Conservation (phyloP, 2,888 invertebrate species). For the Agapostemon virescens region DNA sequence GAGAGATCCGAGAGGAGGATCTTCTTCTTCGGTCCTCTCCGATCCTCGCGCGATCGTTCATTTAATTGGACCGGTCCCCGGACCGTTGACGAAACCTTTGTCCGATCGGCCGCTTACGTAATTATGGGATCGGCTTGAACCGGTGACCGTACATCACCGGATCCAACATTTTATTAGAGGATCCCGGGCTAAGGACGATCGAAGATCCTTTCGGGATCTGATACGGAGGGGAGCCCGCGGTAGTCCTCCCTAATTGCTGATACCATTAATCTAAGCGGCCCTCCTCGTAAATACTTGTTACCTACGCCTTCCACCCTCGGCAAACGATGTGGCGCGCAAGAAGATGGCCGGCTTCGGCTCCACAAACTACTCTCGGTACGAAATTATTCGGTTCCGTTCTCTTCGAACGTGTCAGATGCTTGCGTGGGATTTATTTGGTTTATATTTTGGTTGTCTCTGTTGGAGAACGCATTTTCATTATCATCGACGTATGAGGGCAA, state of each 20-base stretch:
- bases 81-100: conserved; percentile 31
- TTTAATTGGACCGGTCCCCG: conserved; percentile 55
- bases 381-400: too few relatives aligned
- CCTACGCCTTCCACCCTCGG: not conserved
- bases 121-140: conserved; percentile 2
- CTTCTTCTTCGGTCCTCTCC: too few relatives aligned
- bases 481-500: too few relatives aligned
- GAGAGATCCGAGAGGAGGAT: not conserved
- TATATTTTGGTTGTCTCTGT: not conserved
- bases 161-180: conserved; percentile 7
- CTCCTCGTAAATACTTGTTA: conserved; percentile 1
- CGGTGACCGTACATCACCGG: not conserved
- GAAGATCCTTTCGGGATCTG: not conserved
- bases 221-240: not conserved
- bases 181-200: not conserved
- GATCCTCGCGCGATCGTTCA: conserved; percentile 50
- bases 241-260: conserved; percentile 17
- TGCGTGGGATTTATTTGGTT: not conserved
- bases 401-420: not conserved
- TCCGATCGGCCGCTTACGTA: conserved; percentile 34
- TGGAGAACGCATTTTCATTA: not conserved
- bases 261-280: not conserved
- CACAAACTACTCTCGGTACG: not conserved
- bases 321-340: not conserved
- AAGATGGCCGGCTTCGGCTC: not conserved